Base-by-base conservation (phyloP, 2,888 invertebrate species). In the Anarsia innoxiella region DNA sequence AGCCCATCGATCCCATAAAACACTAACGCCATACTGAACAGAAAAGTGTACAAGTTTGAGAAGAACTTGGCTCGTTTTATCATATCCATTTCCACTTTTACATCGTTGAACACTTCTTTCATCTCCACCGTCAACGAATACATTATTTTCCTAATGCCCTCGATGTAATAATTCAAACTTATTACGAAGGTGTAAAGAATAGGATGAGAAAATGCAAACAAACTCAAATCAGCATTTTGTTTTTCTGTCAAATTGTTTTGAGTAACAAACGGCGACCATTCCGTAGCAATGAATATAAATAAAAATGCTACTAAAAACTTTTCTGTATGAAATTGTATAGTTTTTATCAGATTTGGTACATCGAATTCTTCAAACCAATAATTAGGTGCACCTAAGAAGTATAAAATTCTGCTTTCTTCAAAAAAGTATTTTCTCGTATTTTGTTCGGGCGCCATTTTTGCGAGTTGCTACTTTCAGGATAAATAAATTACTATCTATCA, bases 21-120 rank as follows among this genome's bases (percentile, higher is more conserved):
- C 6, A 48, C 6, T 2, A 59, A 23, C 1, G 54, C 36, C 1
- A 34, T 10, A 19, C 32, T 25, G 12, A 42, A 39, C 10, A 47
- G 37, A 1, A 37, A 26, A 0, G 54, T 2, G 23, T 62, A 53
- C 25, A n/a, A 9, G 25, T 39, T 25, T 1, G 57, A 40, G 23
- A 58, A 67, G 2, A 48, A 19, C 23, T 46, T 44, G 0, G 55
- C 45, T 28, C 49, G 64, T 16, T 37, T 52, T 3, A 76, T 58
- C 67, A 74, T 69, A 5, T 52, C 40, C 29, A 36, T 42, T 26
- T 78, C 74, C 4, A 71, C 52, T 2, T 48, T 41, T 0, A 38
- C 33, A 36, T 76, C 66, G 30, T 68, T 74, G 39, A 63, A 49
- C 0, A 50, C 36, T 2, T 37, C 37, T 37, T 71, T 74, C 5